These are phyloP conservation scores for Drosophila murphyi DNA, from an alignment of 1,140 invertebrate genomes.

Conservation along the genomic window DNA sequence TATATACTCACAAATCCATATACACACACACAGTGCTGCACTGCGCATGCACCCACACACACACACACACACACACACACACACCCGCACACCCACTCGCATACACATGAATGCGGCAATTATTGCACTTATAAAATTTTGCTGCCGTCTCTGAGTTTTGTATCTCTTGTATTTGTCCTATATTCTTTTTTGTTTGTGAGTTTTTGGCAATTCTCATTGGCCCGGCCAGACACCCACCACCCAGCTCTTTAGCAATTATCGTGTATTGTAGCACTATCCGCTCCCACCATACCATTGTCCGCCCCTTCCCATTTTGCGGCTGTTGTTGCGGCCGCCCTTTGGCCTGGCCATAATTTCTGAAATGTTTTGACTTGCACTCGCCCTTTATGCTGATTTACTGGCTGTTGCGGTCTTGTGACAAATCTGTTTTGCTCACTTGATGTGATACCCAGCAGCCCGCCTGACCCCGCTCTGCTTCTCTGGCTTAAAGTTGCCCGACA, in stretches of 20 bases:
- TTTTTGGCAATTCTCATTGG: constrained; percentile 46
- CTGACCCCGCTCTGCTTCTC: constrained; percentile 12
- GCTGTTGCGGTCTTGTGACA: constrained; percentile 81
- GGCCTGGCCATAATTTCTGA: constrained; percentile 77
- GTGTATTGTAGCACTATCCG: constrained; percentile 36
- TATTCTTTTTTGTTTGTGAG: constrained; percentile 12
- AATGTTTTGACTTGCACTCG: constrained; percentile 82
- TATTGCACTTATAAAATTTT: constrained; percentile 79
- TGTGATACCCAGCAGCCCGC: constrained; percentile 66
- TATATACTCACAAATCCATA: constrained; percentile 7
- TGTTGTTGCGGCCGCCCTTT: constrained; percentile 55
- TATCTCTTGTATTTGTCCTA: constrained; percentile 39
- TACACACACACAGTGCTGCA: constrained; percentile 3
- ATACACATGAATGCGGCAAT: constrained; percentile 48
- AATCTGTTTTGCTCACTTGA: constrained; percentile 82
- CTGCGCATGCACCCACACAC: constrained; percentile 5
- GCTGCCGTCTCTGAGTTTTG: constrained; percentile 23
- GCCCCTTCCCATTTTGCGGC: constrained; percentile 45
- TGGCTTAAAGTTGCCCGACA: constrained; percentile 64
- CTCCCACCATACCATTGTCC: background rate
- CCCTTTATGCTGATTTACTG: constrained; percentile 82
- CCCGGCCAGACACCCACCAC: constrained; percentile 29
- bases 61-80: constrained; percentile 5
- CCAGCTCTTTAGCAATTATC: constrained; percentile 67
- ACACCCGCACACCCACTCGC: constrained; percentile 3